Conservation (phyloP, 2,888 invertebrate genomes). For the Xanthia icteritia region DNA sequence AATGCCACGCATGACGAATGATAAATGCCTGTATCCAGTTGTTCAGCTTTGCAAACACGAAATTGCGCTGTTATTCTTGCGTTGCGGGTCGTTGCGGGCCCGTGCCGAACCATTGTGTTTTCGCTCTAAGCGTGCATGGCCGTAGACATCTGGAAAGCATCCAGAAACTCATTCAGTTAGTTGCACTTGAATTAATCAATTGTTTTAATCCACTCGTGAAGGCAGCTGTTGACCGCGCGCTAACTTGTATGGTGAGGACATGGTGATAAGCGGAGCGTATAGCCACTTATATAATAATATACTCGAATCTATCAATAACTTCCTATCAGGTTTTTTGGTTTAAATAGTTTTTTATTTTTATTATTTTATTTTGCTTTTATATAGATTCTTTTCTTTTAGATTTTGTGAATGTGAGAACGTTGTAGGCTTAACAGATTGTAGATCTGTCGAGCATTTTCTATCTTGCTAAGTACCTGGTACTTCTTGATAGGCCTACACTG, state of each 20-base stretch:
- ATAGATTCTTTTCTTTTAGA: too few species aligned
- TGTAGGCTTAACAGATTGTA: too few species aligned
- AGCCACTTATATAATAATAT: constrained; percentile 5
- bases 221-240: constrained; percentile 83
- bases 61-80: constrained; percentile 1
- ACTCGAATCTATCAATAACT: too few species aligned
- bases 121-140: constrained; percentile 56
- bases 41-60: constrained; percentile 16
- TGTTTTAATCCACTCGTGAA: constrained; percentile 84
- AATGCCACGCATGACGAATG: constrained; percentile 39
- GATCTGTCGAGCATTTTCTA: too few species aligned
- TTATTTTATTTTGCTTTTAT: too few species aligned
- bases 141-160: constrained; percentile 76
- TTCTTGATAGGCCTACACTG: too few species aligned
- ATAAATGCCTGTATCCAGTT: constrained; percentile 25
- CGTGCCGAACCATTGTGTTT: constrained; percentile 30
- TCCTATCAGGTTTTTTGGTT: too few species aligned
- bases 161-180: constrained; percentile 82
- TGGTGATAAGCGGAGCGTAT: constrained; percentile 52
- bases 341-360: too few species aligned
- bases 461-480: too few species aligned
- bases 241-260: constrained; percentile 54
- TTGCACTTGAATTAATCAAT: constrained; percentile 87
- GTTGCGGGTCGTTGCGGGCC: neutral
- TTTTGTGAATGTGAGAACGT: too few species aligned